Evolutionary conservation across 2,797 vertebrate genomes (phyloP).

Genomic region (Rachycentron canadum): DNA sequence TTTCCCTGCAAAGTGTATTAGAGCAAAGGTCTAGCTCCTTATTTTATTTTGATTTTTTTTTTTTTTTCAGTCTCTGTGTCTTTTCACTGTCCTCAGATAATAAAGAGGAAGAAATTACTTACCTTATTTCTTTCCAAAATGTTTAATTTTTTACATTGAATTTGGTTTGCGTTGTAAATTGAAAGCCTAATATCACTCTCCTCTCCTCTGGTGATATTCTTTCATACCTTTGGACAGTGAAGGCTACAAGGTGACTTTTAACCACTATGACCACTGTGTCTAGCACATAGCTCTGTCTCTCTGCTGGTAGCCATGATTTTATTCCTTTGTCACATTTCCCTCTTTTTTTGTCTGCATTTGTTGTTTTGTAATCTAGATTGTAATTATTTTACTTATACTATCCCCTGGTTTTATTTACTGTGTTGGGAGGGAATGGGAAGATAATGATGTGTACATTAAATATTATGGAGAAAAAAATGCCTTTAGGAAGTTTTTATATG

Average conservation of each 20-base stretch:
- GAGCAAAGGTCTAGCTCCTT: conserved; percentile 41
- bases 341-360: conserved; percentile 57
- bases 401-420: conserved; percentile 74
- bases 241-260: conserved; percentile 59
- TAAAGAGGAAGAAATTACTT: conserved; percentile 1
- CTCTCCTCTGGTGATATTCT: neutral
- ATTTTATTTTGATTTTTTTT: conserved; percentile 30
- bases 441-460: conserved; percentile 78
- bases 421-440: conserved; percentile 59
- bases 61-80: conserved; percentile 9
- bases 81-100: conserved; percentile 37
- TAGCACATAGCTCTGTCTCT: conserved; percentile 59
- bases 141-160: neutral
- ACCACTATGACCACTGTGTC: conserved; percentile 78
- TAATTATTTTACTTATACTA: conserved; percentile 78
- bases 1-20: conserved; percentile 43
- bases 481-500: conserved; percentile 72
- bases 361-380: conserved; percentile 78
- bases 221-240: conserved; percentile 32
- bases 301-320: conserved; percentile 81
- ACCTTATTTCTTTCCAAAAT: neutral
- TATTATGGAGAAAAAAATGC: conserved; percentile 61
- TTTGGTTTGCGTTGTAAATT: neutral
- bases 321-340: conserved; percentile 30
- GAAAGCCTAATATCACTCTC: neutral